Evolutionary conservation across 2,797 vertebrate genomes (phyloP).

Genomic region (Anas flavirostris): DNA sequence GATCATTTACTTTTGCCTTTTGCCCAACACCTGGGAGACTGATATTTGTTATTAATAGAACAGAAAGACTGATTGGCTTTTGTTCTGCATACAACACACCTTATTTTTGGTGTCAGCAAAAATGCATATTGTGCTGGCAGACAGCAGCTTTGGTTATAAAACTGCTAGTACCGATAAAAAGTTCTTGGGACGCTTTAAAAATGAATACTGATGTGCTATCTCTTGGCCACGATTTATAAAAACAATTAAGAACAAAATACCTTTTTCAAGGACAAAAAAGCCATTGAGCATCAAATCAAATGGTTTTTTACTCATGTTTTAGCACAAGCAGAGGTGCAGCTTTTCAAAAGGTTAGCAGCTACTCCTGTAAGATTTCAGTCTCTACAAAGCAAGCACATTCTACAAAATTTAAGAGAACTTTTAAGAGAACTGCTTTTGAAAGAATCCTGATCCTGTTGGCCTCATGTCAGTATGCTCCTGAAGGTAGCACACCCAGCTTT

Average conservation of each 20-base stretch:
- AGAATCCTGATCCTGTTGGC: neutral
- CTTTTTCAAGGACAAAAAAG: neutral
- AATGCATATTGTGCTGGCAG: slow-evolving; percentile 32
- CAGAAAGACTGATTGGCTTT: slow-evolving; percentile 39
- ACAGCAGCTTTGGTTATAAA: slow-evolving; percentile 58
- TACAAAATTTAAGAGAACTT: neutral
- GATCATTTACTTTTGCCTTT: slow-evolving; percentile 34
- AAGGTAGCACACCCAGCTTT: neutral
- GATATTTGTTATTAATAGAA: slow-evolving; percentile 36
- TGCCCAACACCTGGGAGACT: slow-evolving; percentile 36
- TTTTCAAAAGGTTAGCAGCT: neutral
- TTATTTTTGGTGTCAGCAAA: slow-evolving; percentile 24
- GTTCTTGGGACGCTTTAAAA: slow-evolving; percentile 8
- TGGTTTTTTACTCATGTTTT: no score
- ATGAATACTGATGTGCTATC: neutral
- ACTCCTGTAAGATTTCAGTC: neutral
- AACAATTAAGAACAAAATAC: neutral
- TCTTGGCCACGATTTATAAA: neutral
- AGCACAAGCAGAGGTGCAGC: neutral
- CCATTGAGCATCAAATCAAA: neutral
- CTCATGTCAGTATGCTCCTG: neutral
- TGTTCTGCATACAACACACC: slow-evolving; percentile 36
- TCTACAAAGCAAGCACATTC: neutral
- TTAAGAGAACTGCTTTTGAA: neutral
- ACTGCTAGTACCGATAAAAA: slow-evolving; percentile 39